These are phyloP conservation scores for Leptosomus discolor DNA, from an alignment of 2,113 vertebrate genomes.

Conservation along the genomic window DNA sequence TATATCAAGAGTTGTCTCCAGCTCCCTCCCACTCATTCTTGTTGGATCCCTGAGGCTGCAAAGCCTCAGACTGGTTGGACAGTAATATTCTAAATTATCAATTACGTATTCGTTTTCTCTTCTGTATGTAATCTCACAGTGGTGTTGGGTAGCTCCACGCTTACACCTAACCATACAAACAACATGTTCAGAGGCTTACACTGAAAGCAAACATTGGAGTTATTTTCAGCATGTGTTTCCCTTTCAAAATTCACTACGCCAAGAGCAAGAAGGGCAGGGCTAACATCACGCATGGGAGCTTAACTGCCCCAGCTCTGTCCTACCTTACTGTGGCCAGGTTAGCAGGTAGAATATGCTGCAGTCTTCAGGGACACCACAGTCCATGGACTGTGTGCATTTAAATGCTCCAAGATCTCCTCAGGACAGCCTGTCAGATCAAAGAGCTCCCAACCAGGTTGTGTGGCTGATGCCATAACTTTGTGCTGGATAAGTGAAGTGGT, in stretches of 20 bases:
- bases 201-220: neutral
- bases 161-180: neutral
- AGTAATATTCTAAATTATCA: neutral
- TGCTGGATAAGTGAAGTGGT: neutral
- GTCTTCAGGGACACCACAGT: neutral
- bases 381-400: neutral
- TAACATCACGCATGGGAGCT: accelerated
- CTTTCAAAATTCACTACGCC: neutral
- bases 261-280: neutral
- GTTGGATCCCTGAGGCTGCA: neutral
- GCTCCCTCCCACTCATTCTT: neutral
- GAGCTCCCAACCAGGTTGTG: neutral
- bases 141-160: neutral
- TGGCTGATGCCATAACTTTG: neutral
- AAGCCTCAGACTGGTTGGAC: neutral
- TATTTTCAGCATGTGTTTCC: neutral
- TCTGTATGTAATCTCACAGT: neutral
- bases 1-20: neutral
- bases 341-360: neutral
- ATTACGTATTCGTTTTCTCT: neutral
- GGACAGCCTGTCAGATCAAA: neutral
- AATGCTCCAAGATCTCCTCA: neutral
- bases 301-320: neutral
- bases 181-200: neutral
- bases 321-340: neutral